Conservation (phyloP, 2,888 invertebrate species). For the Dyspetes luteomarginatus region DNA sequence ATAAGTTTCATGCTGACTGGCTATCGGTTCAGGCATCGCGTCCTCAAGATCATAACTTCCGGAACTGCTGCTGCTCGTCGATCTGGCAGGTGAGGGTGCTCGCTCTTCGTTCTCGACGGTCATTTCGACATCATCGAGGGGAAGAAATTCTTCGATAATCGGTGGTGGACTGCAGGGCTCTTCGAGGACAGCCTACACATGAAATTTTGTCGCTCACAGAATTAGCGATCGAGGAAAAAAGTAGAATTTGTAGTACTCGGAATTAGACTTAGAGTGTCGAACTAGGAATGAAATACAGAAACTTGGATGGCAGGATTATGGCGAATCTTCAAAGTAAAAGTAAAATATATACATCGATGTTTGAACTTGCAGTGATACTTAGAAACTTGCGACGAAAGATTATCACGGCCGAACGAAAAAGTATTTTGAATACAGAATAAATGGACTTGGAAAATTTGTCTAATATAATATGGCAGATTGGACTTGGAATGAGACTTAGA, state of each 20-base stretch:
- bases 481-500: too few relatives aligned
- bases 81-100: slow-evolving; percentile 77
- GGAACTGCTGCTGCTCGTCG: slow-evolving; percentile 81
- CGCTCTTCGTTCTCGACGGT: slow-evolving; percentile 70
- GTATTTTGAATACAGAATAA: too few relatives aligned
- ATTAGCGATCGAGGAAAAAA: background rate
- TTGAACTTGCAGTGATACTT: too few relatives aligned
- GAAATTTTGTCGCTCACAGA: background rate
- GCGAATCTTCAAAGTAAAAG: too few relatives aligned
- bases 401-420: too few relatives aligned
- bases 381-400: too few relatives aligned
- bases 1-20: slow-evolving; percentile 67
- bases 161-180: slow-evolving; percentile 79
- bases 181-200: slow-evolving; percentile 78
- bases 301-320: too few relatives aligned
- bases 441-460: too few relatives aligned
- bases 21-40: slow-evolving; percentile 76
- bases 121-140: slow-evolving; percentile 64
- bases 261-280: too few relatives aligned
- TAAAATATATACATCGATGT: too few relatives aligned
- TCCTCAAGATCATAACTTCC: slow-evolving; percentile 82
- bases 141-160: slow-evolving; percentile 76
- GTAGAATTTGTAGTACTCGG: background rate
- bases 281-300: too few relatives aligned
- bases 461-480: too few relatives aligned